phyloP scores from a whole-genome alignment of 1,140 invertebrate genomes.

The Drusus annulatus region DNA sequence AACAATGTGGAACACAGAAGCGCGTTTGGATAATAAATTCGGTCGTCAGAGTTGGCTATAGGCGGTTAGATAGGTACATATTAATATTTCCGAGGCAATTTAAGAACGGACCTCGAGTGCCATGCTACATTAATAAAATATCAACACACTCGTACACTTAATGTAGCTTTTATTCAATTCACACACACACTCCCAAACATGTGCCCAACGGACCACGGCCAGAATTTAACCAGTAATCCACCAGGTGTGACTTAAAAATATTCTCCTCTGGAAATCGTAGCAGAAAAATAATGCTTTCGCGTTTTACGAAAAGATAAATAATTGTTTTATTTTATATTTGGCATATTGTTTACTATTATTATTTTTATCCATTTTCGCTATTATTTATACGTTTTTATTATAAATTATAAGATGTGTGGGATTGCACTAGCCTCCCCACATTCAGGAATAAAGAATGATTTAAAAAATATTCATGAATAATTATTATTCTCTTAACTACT shows the following conservation, averaged over 20 bases:
- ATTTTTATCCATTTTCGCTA: too few relatives aligned
- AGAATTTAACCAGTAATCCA: conserved; percentile 20
- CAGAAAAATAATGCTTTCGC: background rate
- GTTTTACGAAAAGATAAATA: background rate
- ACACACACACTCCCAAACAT: background rate
- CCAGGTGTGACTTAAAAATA: background rate
- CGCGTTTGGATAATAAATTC: conserved; percentile 12
- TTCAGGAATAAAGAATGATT: too few relatives aligned
- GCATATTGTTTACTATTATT: too few relatives aligned
- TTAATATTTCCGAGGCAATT: conserved; percentile 1
- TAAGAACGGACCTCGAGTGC: conserved; percentile 6
- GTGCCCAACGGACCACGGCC: background rate
- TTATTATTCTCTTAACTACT: too few relatives aligned
- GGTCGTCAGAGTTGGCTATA: background rate
- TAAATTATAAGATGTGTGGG: too few relatives aligned
- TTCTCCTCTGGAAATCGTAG: background rate
- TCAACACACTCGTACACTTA: background rate
- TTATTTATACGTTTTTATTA: too few relatives aligned
- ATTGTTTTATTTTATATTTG: too few relatives aligned
- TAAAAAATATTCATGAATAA: too few relatives aligned
- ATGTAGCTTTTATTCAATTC: too few relatives aligned
- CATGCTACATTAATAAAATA: conserved; percentile 11
- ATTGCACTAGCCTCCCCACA: too few relatives aligned
- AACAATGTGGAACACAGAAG: conserved; percentile 19
- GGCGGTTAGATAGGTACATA: too few relatives aligned